These are phyloP conservation scores for Clitarchus hookeri DNA, from an alignment of 2,888 invertebrate genomes.

Conservation along the genomic window DNA sequence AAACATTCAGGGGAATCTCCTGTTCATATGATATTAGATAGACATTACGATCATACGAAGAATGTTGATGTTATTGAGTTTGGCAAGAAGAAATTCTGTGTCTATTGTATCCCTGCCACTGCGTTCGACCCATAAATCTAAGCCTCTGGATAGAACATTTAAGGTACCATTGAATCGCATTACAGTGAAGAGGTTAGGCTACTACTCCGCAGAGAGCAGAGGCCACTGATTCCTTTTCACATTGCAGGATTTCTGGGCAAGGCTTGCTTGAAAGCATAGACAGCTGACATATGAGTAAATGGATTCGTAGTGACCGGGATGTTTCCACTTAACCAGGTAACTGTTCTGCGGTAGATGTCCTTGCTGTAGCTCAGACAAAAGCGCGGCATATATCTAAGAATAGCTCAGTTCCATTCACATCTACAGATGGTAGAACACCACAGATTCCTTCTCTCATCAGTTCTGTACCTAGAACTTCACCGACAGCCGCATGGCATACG, in stretches of 20 bases:
- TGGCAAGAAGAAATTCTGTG: conserved; percentile 29
- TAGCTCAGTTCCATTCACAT: no score
- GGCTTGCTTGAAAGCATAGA: no score
- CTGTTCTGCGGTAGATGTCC: no score
- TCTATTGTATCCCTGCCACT: conserved; percentile 25
- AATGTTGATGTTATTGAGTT: conserved; percentile 16
- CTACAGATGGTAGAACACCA: no score
- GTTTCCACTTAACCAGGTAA: no score
- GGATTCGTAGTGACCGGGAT: no score
- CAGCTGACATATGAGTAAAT: no score
- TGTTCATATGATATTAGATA: conserved; percentile 28
- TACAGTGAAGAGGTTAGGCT: background rate
- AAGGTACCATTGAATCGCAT: conserved; percentile 5
- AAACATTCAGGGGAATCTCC: conserved; percentile 23
- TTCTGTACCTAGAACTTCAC: no score
- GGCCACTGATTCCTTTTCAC: background rate
- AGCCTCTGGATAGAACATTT: conserved; percentile 31
- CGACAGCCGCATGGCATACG: no score
- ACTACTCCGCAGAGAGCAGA: background rate
- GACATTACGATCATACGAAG: background rate
- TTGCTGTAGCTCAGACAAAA: no score
- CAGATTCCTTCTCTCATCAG: no score
- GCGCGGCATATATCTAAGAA: no score
- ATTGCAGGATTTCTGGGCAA: background rate
- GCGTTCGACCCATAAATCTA: conserved; percentile 22